phyloP scores from a whole-genome alignment of 2,797 vertebrate species.

The Sebastolobus altivelis region DNA sequence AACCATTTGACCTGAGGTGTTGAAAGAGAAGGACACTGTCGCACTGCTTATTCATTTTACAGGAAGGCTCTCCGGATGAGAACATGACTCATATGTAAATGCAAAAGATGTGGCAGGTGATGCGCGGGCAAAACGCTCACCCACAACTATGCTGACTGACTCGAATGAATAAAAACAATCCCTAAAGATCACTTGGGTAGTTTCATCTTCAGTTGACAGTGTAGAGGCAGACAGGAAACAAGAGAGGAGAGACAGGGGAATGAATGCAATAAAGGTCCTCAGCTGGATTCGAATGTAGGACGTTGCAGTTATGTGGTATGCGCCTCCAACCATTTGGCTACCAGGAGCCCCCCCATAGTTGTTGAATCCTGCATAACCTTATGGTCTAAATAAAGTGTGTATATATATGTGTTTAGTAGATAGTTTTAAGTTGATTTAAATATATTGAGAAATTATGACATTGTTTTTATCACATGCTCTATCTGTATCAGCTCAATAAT shows the following conservation, averaged over 20 bases:
- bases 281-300: not conserved
- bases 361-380: not conserved
- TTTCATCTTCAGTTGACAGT: not conserved
- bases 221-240: not conserved
- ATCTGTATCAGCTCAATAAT: too few species aligned
- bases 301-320: not conserved
- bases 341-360: not conserved
- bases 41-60: slow-evolving; percentile 1
- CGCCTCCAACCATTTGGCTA: not conserved
- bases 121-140: too few species aligned
- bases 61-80: slow-evolving; percentile 1
- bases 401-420: not conserved
- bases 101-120: slow-evolving; percentile 9
- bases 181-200: not conserved
- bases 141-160: not conserved
- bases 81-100: not conserved
- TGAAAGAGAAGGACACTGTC: slow-evolving; percentile 5
- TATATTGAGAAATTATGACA: not conserved
- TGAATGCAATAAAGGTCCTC: not conserved
- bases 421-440: not conserved
- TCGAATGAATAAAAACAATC: not conserved
- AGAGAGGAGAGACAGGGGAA: not conserved
- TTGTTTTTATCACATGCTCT: too few species aligned
- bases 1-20: not conserved
- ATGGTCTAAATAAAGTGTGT: not conserved